Evolutionary conservation across 2,888 invertebrate genomes (phyloP).

Genomic region (Cacoxenus indagator): DNA sequence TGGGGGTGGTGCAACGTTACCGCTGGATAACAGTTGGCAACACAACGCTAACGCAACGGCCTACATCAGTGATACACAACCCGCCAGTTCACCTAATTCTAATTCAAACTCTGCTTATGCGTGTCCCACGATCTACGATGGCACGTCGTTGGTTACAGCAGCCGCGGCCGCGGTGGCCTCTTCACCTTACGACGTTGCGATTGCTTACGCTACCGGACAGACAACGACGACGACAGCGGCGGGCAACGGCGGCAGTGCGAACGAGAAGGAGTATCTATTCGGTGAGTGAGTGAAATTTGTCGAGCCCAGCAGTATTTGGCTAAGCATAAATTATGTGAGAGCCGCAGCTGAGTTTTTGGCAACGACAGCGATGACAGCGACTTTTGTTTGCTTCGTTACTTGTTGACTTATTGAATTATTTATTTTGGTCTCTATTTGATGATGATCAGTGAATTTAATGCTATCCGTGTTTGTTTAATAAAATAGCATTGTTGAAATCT

Average conservation of each 20-base stretch:
- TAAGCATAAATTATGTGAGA: conserved; percentile 53
- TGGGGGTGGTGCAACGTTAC: no score
- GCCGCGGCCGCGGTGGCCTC: conserved; percentile 22
- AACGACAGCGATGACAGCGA: neutral
- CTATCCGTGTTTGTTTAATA: neutral
- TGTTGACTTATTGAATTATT: neutral
- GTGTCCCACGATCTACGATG: conserved; percentile 59
- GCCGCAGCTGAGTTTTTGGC: conserved; percentile 41
- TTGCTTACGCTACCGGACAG: conserved; percentile 53
- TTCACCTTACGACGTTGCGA: conserved; percentile 60
- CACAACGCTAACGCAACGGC: conserved; percentile 34
- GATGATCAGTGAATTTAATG: neutral
- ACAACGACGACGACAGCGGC: conserved; percentile 35
- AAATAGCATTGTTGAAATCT: neutral
- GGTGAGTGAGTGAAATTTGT: conserved; percentile 56
- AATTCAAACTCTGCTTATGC: conserved; percentile 64
- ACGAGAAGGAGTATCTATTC: conserved; percentile 70
- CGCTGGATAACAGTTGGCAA: conserved; percentile 22
- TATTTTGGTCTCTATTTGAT: neutral
- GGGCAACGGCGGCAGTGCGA: conserved; percentile 34
- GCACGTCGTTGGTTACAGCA: conserved; percentile 34
- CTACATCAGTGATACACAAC: conserved; percentile 45
- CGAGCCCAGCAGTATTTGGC: neutral
- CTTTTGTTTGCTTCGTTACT: neutral
- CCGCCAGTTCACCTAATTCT: conserved; percentile 65